A percentile compares a stretch with the other conserved stretches of the same genome.
These are phyloP conservation scores for Orbicella faveolata DNA, from an alignment of 64 coral and sea anemone species.

Conservation along the genomic window DNA sequence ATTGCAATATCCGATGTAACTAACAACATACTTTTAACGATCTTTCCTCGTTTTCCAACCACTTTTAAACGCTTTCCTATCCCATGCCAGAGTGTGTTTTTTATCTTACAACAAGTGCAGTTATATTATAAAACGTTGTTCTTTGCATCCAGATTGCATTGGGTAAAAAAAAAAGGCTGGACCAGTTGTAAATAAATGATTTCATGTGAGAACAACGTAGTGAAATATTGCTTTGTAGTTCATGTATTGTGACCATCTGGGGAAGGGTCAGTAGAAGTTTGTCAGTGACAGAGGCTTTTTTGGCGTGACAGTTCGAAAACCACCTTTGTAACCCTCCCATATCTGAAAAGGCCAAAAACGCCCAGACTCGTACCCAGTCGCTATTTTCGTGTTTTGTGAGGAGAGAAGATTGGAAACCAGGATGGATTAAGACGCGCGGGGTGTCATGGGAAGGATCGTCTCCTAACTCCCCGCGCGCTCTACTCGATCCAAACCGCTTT, in stretches of 20 bases:
- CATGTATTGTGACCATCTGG: neutral
- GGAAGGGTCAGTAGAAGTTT: no score
- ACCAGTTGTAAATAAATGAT: neutral
- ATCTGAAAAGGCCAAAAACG: no score
- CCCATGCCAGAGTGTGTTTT: neutral
- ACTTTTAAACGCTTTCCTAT: neutral
- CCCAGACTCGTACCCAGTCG: no score
- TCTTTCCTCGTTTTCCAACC: neutral
- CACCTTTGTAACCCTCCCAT: no score
- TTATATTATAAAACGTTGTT: neutral
- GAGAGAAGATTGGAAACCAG: no score
- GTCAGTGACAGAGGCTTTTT: no score
- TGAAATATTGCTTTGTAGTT: neutral
- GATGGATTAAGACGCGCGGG: no score
- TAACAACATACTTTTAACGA: neutral
- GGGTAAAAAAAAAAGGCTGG: neutral
- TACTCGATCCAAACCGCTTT: no score
- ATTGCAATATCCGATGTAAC: neutral
- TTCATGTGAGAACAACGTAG: neutral
- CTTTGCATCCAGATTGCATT: neutral
- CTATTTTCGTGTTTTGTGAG: no score
- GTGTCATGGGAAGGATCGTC: no score
- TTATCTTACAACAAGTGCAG: neutral
- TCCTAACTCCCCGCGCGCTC: no score
- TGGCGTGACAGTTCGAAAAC: no score